These are phyloP conservation scores for Drosophila pruinosa DNA, from an alignment of 1,140 invertebrate genomes.

Conservation along the genomic window DNA sequence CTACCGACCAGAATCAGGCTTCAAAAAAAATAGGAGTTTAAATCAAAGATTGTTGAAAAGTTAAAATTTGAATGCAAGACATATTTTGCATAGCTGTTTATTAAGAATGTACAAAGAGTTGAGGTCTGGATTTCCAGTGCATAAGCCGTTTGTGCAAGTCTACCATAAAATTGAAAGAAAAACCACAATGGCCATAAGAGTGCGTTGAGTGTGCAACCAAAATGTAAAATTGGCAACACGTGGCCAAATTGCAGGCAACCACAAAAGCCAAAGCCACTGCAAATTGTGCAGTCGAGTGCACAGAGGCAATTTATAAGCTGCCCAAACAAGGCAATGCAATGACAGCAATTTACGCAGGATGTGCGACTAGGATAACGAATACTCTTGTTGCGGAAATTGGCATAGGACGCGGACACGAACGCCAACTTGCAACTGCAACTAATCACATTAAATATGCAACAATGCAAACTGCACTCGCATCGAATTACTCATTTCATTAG, in stretches of 20 bases:
- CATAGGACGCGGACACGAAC: slow-evolving; percentile 8
- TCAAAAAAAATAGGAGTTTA: slow-evolving; percentile 33
- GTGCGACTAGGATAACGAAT: slow-evolving; percentile 19
- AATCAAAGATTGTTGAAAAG: slow-evolving; percentile 6
- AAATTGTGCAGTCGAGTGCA: not conserved
- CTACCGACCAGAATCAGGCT: slow-evolving; percentile 59
- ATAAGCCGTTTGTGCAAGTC: slow-evolving; percentile 8
- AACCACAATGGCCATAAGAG: not conserved
- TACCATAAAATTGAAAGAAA: not conserved
- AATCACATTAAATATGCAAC: slow-evolving; percentile 56
- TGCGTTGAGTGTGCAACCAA: not conserved
- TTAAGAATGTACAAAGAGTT: not conserved
- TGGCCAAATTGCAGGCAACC: slow-evolving; percentile 15
- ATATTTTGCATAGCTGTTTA: not conserved
- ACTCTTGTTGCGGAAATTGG: slow-evolving; percentile 40
- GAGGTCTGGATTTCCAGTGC: not conserved
- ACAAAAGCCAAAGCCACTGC: not conserved
- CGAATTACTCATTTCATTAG: slow-evolving; percentile 56
- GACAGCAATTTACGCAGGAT: slow-evolving; percentile 14
- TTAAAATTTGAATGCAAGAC: not conserved
- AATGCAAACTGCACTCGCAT: slow-evolving; percentile 14
- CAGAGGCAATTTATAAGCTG: not conserved
- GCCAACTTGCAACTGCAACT: slow-evolving; percentile 16
- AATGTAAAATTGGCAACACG: not conserved
- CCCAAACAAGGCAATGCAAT: not conserved